Evolutionary conservation across 2,797 vertebrate species (phyloP), one percentile per base, ranked within the genome.

Genomic region (Aplochiton taeniatus): DNA sequence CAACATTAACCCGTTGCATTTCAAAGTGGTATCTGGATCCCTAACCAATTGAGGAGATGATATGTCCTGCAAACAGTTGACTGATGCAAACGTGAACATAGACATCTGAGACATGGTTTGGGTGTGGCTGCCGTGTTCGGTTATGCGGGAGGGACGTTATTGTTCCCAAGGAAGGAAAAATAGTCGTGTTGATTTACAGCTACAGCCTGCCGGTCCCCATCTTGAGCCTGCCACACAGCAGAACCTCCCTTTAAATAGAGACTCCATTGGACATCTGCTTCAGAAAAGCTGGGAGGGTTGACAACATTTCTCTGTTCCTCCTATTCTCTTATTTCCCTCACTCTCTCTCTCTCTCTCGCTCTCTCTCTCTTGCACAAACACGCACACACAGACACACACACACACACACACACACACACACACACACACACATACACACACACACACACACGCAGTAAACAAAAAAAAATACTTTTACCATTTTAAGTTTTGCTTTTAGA

Each of bases 211-310:
- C 31, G 6, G n/a, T 6, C 31, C 31, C 6, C 31, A 31, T 31
- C 31, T 31, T 66, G 72, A 78, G 76, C 56, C 72, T 77, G 76
- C 76, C 71, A 54, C 61, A 70, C 79, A 49, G 78, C 78, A 45
- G 50, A 18, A 55, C 31, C 2, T 2, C 31, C 75, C 82, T 88
- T 88, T 83, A 89, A 86, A 89, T 87, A 89, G 85, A 84, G 85
- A 84, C 78, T 76, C 72, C 77, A 76, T 83, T 84, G 86, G 85
- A 88, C 87, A 87, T 88, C 86, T 90, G 87, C 87, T 87, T 81
- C 79, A 80, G 70, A 58, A 80, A 41, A 56, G 57, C 70, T 73
- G 66, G 82, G 77, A 54, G 42, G 76, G 77, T 72, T 84, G 87
- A 87, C 83, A 85, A 84, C 78, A 65, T 82, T 69, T 67, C 78